Conservation (phyloP, 2,797 vertebrate genomes). For the Benthosema pterotum region DNA sequence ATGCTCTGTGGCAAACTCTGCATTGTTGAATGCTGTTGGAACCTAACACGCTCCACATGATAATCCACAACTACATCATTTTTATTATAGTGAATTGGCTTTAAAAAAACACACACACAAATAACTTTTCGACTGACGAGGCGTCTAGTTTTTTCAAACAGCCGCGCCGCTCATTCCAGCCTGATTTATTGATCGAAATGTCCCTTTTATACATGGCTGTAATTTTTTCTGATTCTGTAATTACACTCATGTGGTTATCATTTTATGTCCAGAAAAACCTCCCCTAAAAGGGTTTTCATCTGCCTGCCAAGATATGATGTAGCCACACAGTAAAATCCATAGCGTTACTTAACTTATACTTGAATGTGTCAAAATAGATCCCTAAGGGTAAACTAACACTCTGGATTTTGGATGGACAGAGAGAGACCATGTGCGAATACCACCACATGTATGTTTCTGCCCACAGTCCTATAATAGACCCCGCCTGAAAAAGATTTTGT, state of each 20-base stretch:
- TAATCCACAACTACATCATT: constrained; percentile 8
- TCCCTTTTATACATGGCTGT: constrained; percentile 34
- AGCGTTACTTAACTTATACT: too few relatives aligned
- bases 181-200: constrained; percentile 50
- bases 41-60: constrained; percentile 19
- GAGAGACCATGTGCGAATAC: too few relatives aligned
- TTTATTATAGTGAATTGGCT: constrained; percentile 25
- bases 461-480: too few relatives aligned
- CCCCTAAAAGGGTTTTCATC: constrained; percentile 28
- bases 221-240: constrained; percentile 40
- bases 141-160: constrained; percentile 35
- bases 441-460: too few relatives aligned
- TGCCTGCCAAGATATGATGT: constrained; percentile 55
- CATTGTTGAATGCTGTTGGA: constrained; percentile 19
- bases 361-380: too few relatives aligned
- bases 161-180: constrained; percentile 34
- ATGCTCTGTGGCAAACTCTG: too few relatives aligned
- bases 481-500: too few relatives aligned
- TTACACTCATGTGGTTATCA: constrained; percentile 57
- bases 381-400: too few relatives aligned
- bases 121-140: constrained; percentile 34
- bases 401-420: too few relatives aligned
- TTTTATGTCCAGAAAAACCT: constrained; percentile 29
- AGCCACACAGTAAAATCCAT: not conserved
- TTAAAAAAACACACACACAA: constrained; percentile 33